Percentiles rank a stretch among this genome's conserved stretches.
These are phyloP conservation scores for Cochlearius cochlearius DNA, from an alignment of 2,113 vertebrate species.

Conservation along the genomic window DNA sequence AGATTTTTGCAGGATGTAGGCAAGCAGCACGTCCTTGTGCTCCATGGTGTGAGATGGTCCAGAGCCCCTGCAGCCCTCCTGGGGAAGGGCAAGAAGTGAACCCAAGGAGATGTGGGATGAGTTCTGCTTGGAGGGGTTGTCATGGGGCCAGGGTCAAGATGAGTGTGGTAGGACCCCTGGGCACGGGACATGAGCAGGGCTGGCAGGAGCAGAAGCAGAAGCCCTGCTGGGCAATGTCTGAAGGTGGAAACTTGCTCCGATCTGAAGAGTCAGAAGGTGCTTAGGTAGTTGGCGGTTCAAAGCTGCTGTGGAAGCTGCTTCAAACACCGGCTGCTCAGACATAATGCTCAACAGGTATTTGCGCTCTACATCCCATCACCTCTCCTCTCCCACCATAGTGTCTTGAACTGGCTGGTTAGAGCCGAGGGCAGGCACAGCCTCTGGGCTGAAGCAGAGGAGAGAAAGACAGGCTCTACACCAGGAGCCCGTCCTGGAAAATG, in stretches of 20 bases:
- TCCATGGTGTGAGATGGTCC: not conserved
- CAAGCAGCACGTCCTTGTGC: accelerated
- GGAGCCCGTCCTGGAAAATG: not conserved
- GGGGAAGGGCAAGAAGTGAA: not conserved
- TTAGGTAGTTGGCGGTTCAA: not conserved
- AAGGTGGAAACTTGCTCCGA: not conserved
- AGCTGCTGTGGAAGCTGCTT: not conserved
- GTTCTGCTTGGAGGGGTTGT: not conserved
- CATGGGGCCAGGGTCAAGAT: not conserved
- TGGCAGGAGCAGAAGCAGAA: not conserved
- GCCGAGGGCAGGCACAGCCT: not conserved
- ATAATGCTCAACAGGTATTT: accelerated
- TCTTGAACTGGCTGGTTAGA: not conserved
- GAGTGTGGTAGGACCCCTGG: not conserved
- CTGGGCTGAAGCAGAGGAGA: not conserved
- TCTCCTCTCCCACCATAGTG: not conserved
- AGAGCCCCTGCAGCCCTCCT: not conserved
- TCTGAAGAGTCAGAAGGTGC: not conserved
- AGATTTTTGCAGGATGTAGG: not conserved
- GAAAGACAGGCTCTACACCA: not conserved
- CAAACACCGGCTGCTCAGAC: not conserved
- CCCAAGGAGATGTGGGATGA: not conserved
- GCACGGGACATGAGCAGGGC: not conserved
- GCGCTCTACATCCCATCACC: not conserved
- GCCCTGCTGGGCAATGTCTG: not conserved